Evolutionary conservation across 2,888 invertebrate species (phyloP), one percentile per base, ranked within the genome.

Genomic region (Mesorhabditis sp.): DNA sequence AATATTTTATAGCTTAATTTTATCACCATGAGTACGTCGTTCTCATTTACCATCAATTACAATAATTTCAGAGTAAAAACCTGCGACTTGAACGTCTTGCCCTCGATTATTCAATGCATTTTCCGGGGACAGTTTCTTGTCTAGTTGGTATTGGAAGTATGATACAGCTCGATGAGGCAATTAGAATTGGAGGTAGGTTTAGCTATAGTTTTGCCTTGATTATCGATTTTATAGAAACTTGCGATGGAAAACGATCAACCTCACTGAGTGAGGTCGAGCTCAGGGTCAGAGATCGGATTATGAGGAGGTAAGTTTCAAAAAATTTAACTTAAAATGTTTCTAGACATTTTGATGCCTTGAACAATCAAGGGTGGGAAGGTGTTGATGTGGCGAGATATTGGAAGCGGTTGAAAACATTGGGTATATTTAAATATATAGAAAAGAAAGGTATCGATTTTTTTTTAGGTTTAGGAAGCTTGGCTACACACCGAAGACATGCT

Each of bases 281-380:
- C 43, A 63, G 81, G 67, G 80, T 82, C 6, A 64, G 79, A n/a
- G 80, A 82, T 68, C 67, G 82, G 62, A 81, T 82, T 5, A 82
- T 81, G 81, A 69, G 82, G 67, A 72, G 82, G 82, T 81, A 50
- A 10, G 4, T 4, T 58, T 4, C 28, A 28, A 28, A 28, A 28
- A 28, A 28, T 28, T 28, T 28, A 28, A 28, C 28, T 28, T 28
- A 28, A 28, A 28, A 28, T 28, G 28, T 28, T 28, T 78, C 68
- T 67, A 82, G 82, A 63, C 80, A 81, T 74, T 84, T 87, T 75
- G 82, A 83, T 50, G 84, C 86, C 5, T 72, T 88, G 88, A 77
- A 90, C 89, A 91, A 91, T 87, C 87, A 88, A 80, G 77, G 90
- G 80, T 92, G 91, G 92, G 91, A 91, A 87, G 90, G 90, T 67